Base-by-base conservation (phyloP, 2,888 invertebrate species). In the Nemotelus nigrinus region DNA sequence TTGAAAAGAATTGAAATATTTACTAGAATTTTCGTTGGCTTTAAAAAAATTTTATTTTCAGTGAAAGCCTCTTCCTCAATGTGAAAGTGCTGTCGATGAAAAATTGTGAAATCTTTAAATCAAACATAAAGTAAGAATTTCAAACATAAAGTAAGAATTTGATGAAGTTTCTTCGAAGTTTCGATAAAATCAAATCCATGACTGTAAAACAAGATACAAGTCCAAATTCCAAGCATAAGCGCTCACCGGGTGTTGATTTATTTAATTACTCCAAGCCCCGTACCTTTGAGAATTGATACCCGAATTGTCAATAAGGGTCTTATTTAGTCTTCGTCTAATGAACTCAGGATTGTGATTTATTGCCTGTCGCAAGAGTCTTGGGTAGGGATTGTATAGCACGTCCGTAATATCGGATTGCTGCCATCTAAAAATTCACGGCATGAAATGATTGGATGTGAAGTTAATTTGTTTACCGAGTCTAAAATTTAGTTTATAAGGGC, bases 241-340 rank as follows among this genome's bases (percentile, higher is more conserved):
- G 6, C 60, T 57, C 57, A 57, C 57, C 10, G 57, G 70, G 71
- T 78, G 76, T 76, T 78, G 63, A 78, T 71, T 76, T 70, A 68
- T 76, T 70, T 75, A 76, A 78, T 76, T 78, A 78, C 53, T 71
- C 63, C 53, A 76, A 64, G 74, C 43, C 76, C 68, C 68, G 47
- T 63, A 74, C 60, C 63, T 63, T 43, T 43, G 60, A 47, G 60
- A 63, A 60, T 74, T 74, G 74, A 74, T 60, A 74, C 57, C 60
- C 63, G 50, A 39, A 60, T 60, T 74, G 74, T 74, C 74, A 74
- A 74, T 74, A 74, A 60, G 47, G 74, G 60, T 41, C 74, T 48
- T 60, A 74, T 63, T 63, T 63, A 63, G 63, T 41, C 47, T 74
- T 74, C 60, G 41, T 60, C 60, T 74, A 74, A 74, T 74, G 60